These are phyloP conservation scores for Paraplagusia blochii DNA, from an alignment of 2,113 vertebrate species.

Conservation along the genomic window DNA sequence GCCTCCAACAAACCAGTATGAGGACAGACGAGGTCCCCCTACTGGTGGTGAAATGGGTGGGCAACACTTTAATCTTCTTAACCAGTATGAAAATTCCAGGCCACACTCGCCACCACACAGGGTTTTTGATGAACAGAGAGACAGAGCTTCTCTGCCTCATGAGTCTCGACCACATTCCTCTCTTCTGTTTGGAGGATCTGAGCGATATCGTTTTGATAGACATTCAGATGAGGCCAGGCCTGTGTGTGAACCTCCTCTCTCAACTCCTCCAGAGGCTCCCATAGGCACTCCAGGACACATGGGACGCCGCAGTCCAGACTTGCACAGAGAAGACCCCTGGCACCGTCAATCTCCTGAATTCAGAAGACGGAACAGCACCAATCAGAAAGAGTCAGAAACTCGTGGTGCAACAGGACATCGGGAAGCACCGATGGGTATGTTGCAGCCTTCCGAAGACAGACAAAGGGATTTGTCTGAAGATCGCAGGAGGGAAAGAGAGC, in stretches of 20 bases:
- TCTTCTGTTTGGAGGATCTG: conserved; percentile 80
- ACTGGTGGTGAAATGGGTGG: conserved; percentile 59
- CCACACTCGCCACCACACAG: conserved; percentile 77
- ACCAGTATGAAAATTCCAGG: conserved; percentile 80
- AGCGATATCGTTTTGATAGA: conserved; percentile 83
- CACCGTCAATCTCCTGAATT: conserved; percentile 75
- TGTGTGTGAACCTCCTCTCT: conserved; percentile 80
- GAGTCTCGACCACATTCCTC: conserved; percentile 79
- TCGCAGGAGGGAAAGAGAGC: conserved; percentile 75
- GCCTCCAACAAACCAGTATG: conserved; percentile 72
- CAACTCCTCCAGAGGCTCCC: conserved; percentile 78
- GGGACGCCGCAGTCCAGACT: conserved; percentile 80
- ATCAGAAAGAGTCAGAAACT: conserved; percentile 69
- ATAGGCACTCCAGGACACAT: conserved; percentile 56
- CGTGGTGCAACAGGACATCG: conserved; percentile 72
- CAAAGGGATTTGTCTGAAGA: conserved; percentile 83
- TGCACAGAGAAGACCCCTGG: conserved; percentile 80
- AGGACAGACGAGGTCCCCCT: conserved; percentile 73
- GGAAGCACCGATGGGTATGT: conserved; percentile 60
- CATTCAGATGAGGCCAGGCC: conserved; percentile 78
- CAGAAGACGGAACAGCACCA: conserved; percentile 78
- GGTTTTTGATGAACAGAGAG: conserved; percentile 84
- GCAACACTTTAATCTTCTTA: conserved; percentile 68
- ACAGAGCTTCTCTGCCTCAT: conserved; percentile 74
- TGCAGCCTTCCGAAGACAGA: conserved; percentile 75